Base-by-base conservation (phyloP, 2,888 invertebrate genomes). In the Microctonus hyperodae region DNA sequence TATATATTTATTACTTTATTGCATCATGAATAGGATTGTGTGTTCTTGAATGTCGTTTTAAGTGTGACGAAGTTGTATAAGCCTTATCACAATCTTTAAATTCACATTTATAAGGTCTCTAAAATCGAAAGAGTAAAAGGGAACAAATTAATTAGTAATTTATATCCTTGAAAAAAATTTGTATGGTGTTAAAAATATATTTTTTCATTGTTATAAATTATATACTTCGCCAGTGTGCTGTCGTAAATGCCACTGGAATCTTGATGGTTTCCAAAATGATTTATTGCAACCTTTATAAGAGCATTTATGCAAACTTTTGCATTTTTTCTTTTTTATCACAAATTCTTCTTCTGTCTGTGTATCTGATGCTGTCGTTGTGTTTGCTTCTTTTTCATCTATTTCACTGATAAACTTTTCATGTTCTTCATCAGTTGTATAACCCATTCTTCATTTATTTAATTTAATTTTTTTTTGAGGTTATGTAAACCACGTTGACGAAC, bases 21-120 rank as follows among this genome's bases (percentile, higher is more conserved):
- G 53, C 57, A 53, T 72, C 73, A 44, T 75, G 72, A 5, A 65
- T 50, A 11, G 63, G 25, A 10, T 20, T 11, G 73, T 88, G 89
- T 74, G 90, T 86, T 55, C 85, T 84, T 55, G 86, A 75, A 73
- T 91, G 90, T 0, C 90, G 86, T 76, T 88, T 88, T 59, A 91
- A 81, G 76, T 90, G 90, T 10, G 88, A 88, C 65, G 87, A 85
- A 73, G 86, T 89, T 1, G 88, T 86, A 69, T 90, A 91, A 1
- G 86, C 84, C 78, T 90, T 91, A 4, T 76, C 75, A 73, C 91
- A 91, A 40, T 86, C 86, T n/a, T 86, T 84, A 74, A 87, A 84
- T 13, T 81, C 76, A 72, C 91, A 91, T 25, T 83, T 82, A 76
- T 87, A 89, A 7, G 88, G 87, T 82, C 86, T 88, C 91, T 88